A percentile compares a stretch with the other conserved stretches of the same genome.
phyloP scores from a whole-genome alignment of 2,113 vertebrate genomes.

The Garra rufa region DNA sequence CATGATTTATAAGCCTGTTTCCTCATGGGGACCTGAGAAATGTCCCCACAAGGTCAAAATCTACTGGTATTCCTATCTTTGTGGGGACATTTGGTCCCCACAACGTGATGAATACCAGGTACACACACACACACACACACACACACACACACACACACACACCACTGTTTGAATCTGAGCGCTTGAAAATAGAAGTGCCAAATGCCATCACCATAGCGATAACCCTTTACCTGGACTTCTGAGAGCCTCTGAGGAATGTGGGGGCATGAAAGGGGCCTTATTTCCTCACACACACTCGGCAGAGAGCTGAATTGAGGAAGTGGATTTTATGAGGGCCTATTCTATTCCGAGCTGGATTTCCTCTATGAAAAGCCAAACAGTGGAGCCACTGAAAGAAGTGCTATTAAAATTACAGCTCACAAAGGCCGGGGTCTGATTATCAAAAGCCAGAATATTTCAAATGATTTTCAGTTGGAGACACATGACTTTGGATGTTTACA shows the following conservation, averaged over 20 bases:
- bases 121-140: no score
- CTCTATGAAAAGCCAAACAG: conserved; percentile 31
- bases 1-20: no score
- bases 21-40: no score
- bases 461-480: background rate
- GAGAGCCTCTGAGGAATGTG: conserved; percentile 61
- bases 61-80: no score
- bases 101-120: no score
- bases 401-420: conserved; percentile 34
- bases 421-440: background rate
- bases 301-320: conserved; percentile 43
- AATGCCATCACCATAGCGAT: conserved; percentile 75
- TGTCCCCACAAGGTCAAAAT: no score
- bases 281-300: conserved; percentile 48
- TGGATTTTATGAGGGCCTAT: conserved; percentile 44
- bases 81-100: no score
- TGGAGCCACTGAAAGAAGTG: conserved; percentile 6
- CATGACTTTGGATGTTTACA: background rate
- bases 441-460: background rate
- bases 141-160: conserved; percentile 29
- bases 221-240: conserved; percentile 75
- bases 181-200: conserved; percentile 65
- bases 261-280: conserved; percentile 33
- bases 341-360: conserved; percentile 45
- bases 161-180: conserved; percentile 44